Base-by-base conservation (phyloP, 1,140 invertebrate genomes). In the Sycophila sp. region DNA sequence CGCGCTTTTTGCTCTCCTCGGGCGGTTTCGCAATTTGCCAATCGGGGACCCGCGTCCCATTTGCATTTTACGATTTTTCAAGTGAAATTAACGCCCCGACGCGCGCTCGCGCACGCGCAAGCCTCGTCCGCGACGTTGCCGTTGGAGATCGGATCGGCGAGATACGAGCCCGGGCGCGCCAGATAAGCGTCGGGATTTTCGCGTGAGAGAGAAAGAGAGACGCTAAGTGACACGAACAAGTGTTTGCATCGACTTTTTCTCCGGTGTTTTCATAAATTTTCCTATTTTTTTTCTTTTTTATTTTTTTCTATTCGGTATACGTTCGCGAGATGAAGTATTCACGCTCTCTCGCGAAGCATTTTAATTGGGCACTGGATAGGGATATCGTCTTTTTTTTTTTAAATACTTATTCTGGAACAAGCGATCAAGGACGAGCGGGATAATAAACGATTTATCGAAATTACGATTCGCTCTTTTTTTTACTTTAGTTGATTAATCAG, bases 11-110 rank as follows among this genome's bases (percentile, higher is more conserved):
- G 11, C 30, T 47, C 51, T 36, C 10, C 22, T n/a, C 22, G n/a
- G 28, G 53, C 8, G 53, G 68, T 81, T 81, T 85, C 79, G 80
- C 82, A 85, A 85, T 85, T 85, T 83, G 83, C 84, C 82, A 85
- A 86, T 83, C 79, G 81, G 75, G 70, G 73, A 68, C 73, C 47
- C 19, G 4, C 6, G 49, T 26, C 24, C 81, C 81, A 85, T 85
- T 86, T 84, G 80, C 84, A 85, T 86, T 86, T 85, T 84, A 85
- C 80, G 82, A 85, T 85, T 85, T 82, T 81, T 78, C 75, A 81
- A 81, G 77, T 80, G 81, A 83, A 84, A 83, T 85, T 85, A 80
- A 83, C 81, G 75, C 76, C 73, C 68, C 70, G 73, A 34, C 58
- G 65, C 45, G 58, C 58, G 36, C 24, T 32, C 36, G 38, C 26